Evolutionary conservation across 2,888 invertebrate species (phyloP), one percentile per base, ranked within the genome.

Genomic region (Trissonchulus sp.): DNA sequence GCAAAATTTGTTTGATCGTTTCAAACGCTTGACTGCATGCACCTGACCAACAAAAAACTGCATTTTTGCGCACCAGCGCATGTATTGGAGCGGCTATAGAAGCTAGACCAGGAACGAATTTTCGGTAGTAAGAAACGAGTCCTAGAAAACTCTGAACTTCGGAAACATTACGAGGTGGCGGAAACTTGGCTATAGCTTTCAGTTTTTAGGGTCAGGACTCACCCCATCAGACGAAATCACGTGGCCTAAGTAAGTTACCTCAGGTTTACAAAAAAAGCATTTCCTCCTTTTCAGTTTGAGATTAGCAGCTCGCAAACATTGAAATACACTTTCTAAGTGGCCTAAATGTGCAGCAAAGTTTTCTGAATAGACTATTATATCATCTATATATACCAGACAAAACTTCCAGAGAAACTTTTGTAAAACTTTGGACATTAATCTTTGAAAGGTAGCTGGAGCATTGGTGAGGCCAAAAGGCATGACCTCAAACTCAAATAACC

Each of bases 291-390:
- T 48, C 48, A 48, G 23, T 23, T 48, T 48, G 23, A 48, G 48
- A 48, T 48, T 48, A 48, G 48, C 48, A 23, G 48, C 48, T 48
- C 48, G 48, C 48, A 48, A 48, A 48, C 48, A 48, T 48, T 48
- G 48, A 48, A 48, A 48, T 23, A 48, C 48, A 48, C 48, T 48
- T 48, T 48, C 48, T 48, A 48, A 48, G 23, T 48, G 48, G 48
- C 48, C 48, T 48, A 48, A 48, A 23, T 48, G 48, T 15, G 48
- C 48, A 15, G 8, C 48, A 48, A 48, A 48, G 23, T 23, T 8
- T 48, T 48, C 48, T 15, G 8, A 48, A 23, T 48, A 48, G 8
- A 48, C 48, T 48, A 48, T 48, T 48, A 48, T 48, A 48, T 48
- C 48, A 48, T 48, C 48, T 48, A 48, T 48, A 23, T 48, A 48